Percentiles rank a stretch among this genome's conserved stretches.
Conservation (phyloP, 2,797 vertebrate genomes). For the Sebastes melanostomus region DNA sequence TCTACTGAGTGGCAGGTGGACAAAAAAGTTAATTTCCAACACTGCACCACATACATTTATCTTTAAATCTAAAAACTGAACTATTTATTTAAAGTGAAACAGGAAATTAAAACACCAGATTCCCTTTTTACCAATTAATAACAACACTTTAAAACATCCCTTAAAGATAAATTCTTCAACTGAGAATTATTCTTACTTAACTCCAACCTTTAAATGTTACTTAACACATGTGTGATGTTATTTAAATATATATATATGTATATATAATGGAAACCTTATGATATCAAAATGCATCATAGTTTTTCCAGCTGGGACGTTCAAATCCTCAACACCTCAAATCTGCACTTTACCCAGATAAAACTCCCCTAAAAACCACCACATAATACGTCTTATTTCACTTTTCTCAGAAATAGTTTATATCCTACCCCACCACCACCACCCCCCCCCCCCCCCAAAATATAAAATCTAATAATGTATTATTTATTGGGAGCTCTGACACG, state of each 20-base stretch:
- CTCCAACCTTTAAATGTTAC: not conserved
- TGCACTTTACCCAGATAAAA: conserved; percentile 10
- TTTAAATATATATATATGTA: not conserved
- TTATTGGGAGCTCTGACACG: conserved; percentile 66
- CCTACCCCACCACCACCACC: not conserved
- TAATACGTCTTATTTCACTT: conserved; percentile 39
- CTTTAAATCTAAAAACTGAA: not conserved
- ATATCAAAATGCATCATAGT: not conserved
- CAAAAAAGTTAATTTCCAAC: too few relatives aligned
- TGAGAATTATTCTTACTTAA: not conserved
- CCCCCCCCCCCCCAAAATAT: not conserved
- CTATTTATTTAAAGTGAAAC: not conserved
- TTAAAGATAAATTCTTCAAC: not conserved
- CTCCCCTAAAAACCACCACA: conserved; percentile 22
- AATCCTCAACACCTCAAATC: conserved; percentile 16
- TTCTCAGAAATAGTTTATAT: conserved; percentile 52
- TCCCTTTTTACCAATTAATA: not conserved
- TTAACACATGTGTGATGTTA: not conserved
- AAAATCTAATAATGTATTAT: conserved; percentile 69
- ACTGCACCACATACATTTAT: not conserved
- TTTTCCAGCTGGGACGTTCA: conserved; percentile 49
- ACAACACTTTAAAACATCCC: not conserved
- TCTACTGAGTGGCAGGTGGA: too few relatives aligned
- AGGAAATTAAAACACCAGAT: not conserved
- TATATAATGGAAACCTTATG: not conserved